Evolutionary conservation across 2,113 vertebrate species (phyloP), one percentile per base, ranked within the genome.

Genomic region (Etheostoma spectabile): DNA sequence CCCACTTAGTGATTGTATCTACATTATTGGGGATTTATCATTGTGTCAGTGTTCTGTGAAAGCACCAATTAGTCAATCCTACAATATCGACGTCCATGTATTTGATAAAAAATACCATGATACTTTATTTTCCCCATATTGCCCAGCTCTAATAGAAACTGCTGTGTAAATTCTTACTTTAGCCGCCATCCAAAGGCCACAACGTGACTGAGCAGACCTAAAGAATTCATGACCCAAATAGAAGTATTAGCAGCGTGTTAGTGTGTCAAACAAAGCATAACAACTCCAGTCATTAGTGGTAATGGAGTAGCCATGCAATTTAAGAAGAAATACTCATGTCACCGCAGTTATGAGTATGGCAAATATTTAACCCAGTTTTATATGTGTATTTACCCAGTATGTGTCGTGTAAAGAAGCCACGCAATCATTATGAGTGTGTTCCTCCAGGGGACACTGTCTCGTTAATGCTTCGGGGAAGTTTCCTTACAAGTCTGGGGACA

Each of bases 401-500:
- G 49, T 49, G 75, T 75, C 59, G 60, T 60, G 66, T 68, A 48
- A 74, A 45, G 42, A 67, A n/a, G 57, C 70, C 63, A 51, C 30
- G 19, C 16, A 42, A 33, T 80, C 57, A 56, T 42, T 60, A 61
- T 86, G 68, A 67, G 48, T 70, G 65, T 62, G 30, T 42, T 56
- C 67, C 88, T 85, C 45, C 66, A 56, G 87, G 81, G 49, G 24
- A 71, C 60, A 48, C 7, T 12, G 0, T 46, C 71, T 0, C 75
- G 33, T 70, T 80, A 59, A 79, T 46, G 59, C 22, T 62, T 66
- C 42, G 8, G 24, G 64, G 12, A 45, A 75, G 76, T 79, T 82
- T 90, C 52, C 57, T 88, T 87, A 89, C 53, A 83, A 68, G 74
- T 82, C 51, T 13, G 22, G 2, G 5, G 16, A 70, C 83, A 91